Conservation (phyloP, 2,113 vertebrate species). For the Mohoua ochrocephala region DNA sequence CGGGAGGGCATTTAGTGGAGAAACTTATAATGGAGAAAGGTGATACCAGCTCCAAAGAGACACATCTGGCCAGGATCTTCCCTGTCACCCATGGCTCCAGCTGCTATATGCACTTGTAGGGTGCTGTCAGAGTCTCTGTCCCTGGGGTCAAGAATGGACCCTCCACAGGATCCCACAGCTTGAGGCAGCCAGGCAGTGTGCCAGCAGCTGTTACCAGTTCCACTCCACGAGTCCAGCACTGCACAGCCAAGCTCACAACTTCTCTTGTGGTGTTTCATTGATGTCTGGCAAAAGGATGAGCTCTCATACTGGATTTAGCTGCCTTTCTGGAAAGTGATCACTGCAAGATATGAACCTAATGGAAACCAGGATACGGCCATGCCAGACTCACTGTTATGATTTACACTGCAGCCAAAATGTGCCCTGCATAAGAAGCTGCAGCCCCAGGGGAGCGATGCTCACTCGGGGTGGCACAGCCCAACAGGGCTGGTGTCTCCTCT, state of each 20-base stretch:
- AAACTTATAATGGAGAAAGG: not conserved
- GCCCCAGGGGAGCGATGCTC: fast-evolving
- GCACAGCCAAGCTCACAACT: not conserved
- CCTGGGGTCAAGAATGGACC: fast-evolving
- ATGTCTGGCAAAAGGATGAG: not conserved
- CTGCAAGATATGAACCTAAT: not conserved
- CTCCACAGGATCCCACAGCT: not conserved
- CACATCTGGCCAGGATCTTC: not conserved
- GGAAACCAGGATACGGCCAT: not conserved
- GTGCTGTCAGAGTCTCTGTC: not conserved
- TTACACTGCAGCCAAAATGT: not conserved
- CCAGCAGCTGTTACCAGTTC: not conserved
- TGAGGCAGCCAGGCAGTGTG: not conserved
- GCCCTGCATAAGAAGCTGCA: not conserved
- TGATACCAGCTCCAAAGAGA: not conserved
- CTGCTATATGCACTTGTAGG: not conserved
- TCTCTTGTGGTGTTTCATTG: not conserved
- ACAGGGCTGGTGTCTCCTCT: not conserved
- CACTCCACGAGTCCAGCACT: fast-evolving
- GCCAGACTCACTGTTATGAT: not conserved
- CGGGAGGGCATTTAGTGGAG: fast-evolving
- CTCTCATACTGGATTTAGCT: not conserved
- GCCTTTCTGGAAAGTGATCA: not conserved
- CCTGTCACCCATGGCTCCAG: not conserved
- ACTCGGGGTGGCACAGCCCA: fast-evolving